Base-by-base conservation (phyloP, 2,888 invertebrate species). In the Lepidochrysops patricia region DNA sequence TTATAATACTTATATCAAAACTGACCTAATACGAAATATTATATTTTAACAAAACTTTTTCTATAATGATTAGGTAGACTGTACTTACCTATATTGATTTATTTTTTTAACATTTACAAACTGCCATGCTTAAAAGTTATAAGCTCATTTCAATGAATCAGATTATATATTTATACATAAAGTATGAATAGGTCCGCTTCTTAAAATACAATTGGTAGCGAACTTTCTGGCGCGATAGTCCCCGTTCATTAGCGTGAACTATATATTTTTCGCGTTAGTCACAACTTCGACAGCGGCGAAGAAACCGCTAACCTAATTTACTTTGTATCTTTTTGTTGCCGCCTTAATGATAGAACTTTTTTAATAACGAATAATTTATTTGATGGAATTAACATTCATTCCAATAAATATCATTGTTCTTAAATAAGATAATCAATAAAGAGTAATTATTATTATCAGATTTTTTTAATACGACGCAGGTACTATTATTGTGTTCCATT, bases 151-250 rank as follows among this genome's bases (percentile, higher is more conserved):
- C 1, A 9, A 43, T 19, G 19, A 19, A 43, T 43, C 7, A 43
- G 19, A 43, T 43, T 13, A 43, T 19, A 43, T 43, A 15, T 19
- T 43, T 9, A 6, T 19, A 37, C 37, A 37, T 6, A 7, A 37
- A 12, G 26, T 50, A 25, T n/a, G n/a, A 50, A 50, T 52, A 52
- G 52, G 13, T 49, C 50, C 25, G 13, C 23, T 26, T 12, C 58
- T 34, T 15, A 50, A 58, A 58, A 58, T 58, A 26, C 34, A 58
- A 52, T 49, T 58, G 34, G 13, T 25, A 4, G 26, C 23, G 27
- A 58, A 58, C 15, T 58, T 58, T 34, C 25, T 50, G 58, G 25
- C 32, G 58, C 34, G 25, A 58, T 52, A 58, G 29, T 58, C 12
- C 15, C 13, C 52, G 35, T 52, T 58, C 58, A 37, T 52, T 58